Evolutionary conservation across 2,797 vertebrate genomes (phyloP).

Genomic region (Etheostoma perlongum): DNA sequence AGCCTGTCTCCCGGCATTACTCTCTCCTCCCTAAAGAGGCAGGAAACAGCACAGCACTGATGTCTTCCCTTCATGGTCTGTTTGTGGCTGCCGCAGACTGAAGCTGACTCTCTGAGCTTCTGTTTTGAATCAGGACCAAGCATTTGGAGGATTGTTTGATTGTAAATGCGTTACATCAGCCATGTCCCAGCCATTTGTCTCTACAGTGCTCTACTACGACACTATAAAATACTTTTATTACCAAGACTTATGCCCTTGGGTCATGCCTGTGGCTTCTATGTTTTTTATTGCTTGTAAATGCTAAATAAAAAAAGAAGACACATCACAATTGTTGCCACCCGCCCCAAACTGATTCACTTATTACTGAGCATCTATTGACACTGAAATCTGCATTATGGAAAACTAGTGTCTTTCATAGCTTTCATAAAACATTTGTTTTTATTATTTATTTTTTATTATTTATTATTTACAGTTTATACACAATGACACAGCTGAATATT

Average conservation of each 20-base stretch:
- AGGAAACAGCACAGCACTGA: constrained; percentile 59
- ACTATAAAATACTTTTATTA: constrained; percentile 37
- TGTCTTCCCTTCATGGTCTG: constrained; percentile 74
- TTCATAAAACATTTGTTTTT: neutral
- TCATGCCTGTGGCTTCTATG: constrained; percentile 13
- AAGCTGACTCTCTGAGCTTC: constrained; percentile 32
- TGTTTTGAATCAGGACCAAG: constrained; percentile 48
- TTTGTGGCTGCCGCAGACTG: constrained; percentile 60
- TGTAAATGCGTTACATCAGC: constrained; percentile 26
- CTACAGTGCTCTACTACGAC: constrained; percentile 19
- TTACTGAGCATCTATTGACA: neutral
- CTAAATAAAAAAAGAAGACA: neutral
- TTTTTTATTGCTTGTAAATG: constrained; percentile 44
- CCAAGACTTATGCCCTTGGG: constrained; percentile 18
- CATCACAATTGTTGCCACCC: constrained; percentile 3
- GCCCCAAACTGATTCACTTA: neutral
- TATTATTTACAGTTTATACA: neutral
- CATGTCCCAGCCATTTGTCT: constrained; percentile 23
- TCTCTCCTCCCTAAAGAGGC: constrained; percentile 68
- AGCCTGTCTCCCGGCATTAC: constrained; percentile 68
- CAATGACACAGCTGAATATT: neutral
- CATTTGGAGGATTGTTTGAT: constrained; percentile 28
- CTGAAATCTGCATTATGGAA: neutral
- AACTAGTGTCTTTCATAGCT: neutral
- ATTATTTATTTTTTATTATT: no score